These are phyloP conservation scores for Pseudococcus viburni DNA, from an alignment of 2,888 invertebrate genomes.

Conservation along the genomic window DNA sequence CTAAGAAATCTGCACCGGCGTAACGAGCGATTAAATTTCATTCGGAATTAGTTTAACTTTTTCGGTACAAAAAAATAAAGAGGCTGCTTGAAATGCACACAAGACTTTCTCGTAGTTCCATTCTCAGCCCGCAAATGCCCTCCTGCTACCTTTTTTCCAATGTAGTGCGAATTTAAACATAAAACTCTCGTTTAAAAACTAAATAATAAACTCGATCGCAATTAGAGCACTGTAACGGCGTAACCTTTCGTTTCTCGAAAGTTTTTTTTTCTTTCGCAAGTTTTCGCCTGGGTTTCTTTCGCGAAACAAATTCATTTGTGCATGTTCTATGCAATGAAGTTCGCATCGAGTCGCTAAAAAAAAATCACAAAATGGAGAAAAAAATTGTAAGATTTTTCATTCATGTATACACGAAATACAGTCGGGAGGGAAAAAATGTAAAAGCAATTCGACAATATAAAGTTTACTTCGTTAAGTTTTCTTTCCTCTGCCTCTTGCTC, in stretches of 20 bases:
- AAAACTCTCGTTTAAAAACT: slow-evolving; percentile 49
- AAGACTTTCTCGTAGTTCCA: not conserved
- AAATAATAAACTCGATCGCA: slow-evolving; percentile 57
- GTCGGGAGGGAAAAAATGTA: not conserved
- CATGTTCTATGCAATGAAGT: not conserved
- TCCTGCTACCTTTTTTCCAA: not conserved
- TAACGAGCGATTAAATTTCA: slow-evolving; percentile 49
- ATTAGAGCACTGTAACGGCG: slow-evolving; percentile 35
- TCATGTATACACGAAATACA: not conserved
- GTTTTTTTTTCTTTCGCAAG: not conserved
- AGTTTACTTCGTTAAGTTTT: slow-evolving; percentile 33
- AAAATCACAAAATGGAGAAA: slow-evolving; percentile 1
- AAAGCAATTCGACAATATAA: slow-evolving; percentile 47
- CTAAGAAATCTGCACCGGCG: slow-evolving; percentile 38
- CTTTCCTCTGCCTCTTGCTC: not conserved
- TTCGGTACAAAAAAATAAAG: slow-evolving; percentile 1
- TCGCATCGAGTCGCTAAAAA: slow-evolving; percentile 1
- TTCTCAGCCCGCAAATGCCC: slow-evolving; percentile 25
- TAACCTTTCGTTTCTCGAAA: not conserved
- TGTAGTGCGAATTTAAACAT: slow-evolving; percentile 20
- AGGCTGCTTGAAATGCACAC: slow-evolving; percentile 47
- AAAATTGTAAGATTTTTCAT: slow-evolving; percentile 14
- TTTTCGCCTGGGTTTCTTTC: not conserved
- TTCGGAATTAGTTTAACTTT: slow-evolving; percentile 45
- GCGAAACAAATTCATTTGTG: slow-evolving; percentile 19